phyloP scores from a whole-genome alignment of 2,888 invertebrate genomes.

The Stenchaetothrips biformis region DNA sequence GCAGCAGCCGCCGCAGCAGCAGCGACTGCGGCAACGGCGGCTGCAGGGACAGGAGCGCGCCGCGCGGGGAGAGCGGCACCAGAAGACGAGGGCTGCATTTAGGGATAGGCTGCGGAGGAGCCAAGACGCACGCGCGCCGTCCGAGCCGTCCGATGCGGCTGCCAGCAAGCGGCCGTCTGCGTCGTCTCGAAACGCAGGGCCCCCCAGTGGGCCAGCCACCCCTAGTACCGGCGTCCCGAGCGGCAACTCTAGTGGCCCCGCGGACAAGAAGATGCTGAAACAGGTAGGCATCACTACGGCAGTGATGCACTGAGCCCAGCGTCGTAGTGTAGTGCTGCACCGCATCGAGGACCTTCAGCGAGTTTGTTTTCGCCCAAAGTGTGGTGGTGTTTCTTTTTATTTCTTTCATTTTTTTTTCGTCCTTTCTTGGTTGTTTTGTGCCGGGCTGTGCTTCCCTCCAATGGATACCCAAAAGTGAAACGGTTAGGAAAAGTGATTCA shows the following conservation, averaged over 20 bases:
- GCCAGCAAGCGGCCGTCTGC: no score
- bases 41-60: not conserved
- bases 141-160: not conserved
- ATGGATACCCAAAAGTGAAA: no score
- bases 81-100: constrained; percentile 7
- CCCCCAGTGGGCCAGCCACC: no score
- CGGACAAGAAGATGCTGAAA: not conserved
- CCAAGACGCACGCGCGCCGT: not conserved
- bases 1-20: not conserved
- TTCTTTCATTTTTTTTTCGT: not conserved
- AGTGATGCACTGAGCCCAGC: not conserved
- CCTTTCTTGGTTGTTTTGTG: not conserved
- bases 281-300: constrained; percentile 8
- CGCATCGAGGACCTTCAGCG: not conserved
- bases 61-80: not conserved
- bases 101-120: not conserved
- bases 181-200: no score
- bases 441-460: no score
- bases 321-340: not conserved
- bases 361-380: not conserved
- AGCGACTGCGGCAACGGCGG: not conserved
- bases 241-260: not conserved
- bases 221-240: no score
- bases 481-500: no score
- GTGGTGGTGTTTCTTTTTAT: constrained; percentile 23